Base-by-base conservation (phyloP, 2,888 invertebrate species). In the Nemotelus nigrinus region DNA sequence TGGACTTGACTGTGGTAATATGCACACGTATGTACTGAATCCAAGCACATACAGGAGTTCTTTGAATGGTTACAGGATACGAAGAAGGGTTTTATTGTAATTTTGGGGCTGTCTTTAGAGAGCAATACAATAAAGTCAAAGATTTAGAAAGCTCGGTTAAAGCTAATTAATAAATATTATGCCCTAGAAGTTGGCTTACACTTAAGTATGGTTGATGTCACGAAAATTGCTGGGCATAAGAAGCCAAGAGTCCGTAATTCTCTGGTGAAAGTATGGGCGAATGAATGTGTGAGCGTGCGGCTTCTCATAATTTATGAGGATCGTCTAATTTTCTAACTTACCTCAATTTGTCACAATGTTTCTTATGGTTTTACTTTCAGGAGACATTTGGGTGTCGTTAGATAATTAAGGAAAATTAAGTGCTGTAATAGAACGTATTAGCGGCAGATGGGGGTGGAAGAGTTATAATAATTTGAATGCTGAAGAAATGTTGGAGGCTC, bases 161-260 rank as follows among this genome's bases (percentile, higher is more conserved):
- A 70, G 77, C 80, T 81, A 81, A 81, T 81, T 81, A 81, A 81
- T 81, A 81, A 81, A 81, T 81, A 81, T 81, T 81, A 81, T 79
- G 79, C 81, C 80, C 80, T 79, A 79, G 80, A 81, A 81, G 80
- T 81, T 43, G 65, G 48, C 74, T 71, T 63, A 71, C 43, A 5
- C 43, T 44, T 58, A 50, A 47, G 7, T 44, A 44, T 53, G 25
- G 57, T 25, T 43, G 5, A 43, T 70, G 53, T 53, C 41, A 41
- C 53, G 10, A 6, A 53, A 7, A 53, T 53, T 6, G 10, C 6
- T 7, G 53, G 25, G 43, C 63, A 25, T 63, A 2, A 8, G 43
- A 41, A 63, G 5, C 41, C 25, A 57, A 57, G 57, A 65, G 65
- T 4, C 41, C n/a, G 47, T 47, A 8, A 48, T 47, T 53, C 68